phyloP scores from a whole-genome alignment of 2,888 invertebrate genomes.

The Hanleya hanleyi region DNA sequence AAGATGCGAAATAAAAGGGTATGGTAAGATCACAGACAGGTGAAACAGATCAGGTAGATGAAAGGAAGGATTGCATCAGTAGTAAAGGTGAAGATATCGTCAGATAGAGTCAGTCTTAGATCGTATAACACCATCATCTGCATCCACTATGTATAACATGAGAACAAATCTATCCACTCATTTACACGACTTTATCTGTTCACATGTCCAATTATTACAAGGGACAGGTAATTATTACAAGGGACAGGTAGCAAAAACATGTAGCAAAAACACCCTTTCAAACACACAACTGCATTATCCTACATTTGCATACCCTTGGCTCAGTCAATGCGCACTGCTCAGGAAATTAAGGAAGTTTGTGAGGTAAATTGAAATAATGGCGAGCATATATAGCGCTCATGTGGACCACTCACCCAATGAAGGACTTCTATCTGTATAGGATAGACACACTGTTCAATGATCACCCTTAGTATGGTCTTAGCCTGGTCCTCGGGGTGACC shows the following conservation, averaged over 20 bases:
- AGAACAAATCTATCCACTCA: no score
- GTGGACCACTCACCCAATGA: slow-evolving; percentile 77
- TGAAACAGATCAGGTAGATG: neutral
- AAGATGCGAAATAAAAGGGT: no score
- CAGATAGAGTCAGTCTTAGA: slow-evolving; percentile 19
- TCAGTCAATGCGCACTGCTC: neutral
- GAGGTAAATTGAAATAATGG: neutral
- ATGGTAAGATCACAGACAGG: no score
- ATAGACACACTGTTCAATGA: slow-evolving; percentile 99
- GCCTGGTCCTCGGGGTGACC: slow-evolving; percentile 74
- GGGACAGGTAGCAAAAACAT: no score
- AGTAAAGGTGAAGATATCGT: neutral
- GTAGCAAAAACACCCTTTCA: no score
- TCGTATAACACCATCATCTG: slow-evolving; percentile 19
- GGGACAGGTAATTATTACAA: no score
- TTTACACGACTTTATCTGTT: no score
- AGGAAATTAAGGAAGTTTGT: neutral
- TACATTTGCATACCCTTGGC: no score
- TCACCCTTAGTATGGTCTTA: slow-evolving; percentile 92
- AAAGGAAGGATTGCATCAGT: neutral
- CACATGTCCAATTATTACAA: no score
- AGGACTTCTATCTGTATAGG: slow-evolving; percentile 98
- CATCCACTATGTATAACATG: no score
- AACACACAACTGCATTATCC: no score
- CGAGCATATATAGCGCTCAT: neutral